phyloP scores from a whole-genome alignment of 2,797 vertebrate genomes.

The Chelidonichthys spinosus region DNA sequence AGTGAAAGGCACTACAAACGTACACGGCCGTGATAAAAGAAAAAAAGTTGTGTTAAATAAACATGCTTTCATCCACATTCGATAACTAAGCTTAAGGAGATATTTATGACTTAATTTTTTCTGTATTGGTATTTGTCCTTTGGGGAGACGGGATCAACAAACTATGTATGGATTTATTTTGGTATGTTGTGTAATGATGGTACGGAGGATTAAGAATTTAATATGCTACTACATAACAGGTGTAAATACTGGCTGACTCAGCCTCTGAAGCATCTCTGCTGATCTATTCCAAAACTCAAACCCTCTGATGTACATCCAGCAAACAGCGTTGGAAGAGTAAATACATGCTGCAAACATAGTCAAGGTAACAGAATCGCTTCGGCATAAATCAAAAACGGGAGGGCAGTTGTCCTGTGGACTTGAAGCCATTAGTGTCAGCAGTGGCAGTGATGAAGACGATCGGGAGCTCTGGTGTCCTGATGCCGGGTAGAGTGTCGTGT shows the following conservation, averaged over 20 bases:
- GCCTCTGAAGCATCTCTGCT: conserved; percentile 57
- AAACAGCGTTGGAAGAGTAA: conserved; percentile 69
- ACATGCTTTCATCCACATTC: neutral
- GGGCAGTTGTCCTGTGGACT: conserved; percentile 57
- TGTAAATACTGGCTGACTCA: conserved; percentile 75
- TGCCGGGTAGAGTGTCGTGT: conserved; percentile 53
- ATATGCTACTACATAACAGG: conserved; percentile 80
- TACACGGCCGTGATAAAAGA: neutral
- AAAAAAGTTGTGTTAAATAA: conserved; percentile 17
- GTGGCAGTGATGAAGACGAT: conserved; percentile 66
- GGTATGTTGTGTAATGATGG: conserved; percentile 77
- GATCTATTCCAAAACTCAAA: conserved; percentile 65
- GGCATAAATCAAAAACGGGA: conserved; percentile 66
- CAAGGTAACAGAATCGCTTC: conserved; percentile 71
- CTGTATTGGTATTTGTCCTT: conserved; percentile 69
- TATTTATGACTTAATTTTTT: conserved; percentile 22
- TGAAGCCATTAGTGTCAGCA: conserved; percentile 57
- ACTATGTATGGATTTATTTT: conserved; percentile 71
- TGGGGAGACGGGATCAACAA: conserved; percentile 51
- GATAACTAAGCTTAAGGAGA: neutral
- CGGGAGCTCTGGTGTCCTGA: conserved; percentile 57
- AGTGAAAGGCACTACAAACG: conserved; percentile 19
- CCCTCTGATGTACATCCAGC: conserved; percentile 79
- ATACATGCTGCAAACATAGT: conserved; percentile 79
- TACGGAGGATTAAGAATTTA: conserved; percentile 74